Percentiles rank a stretch among this genome's conserved stretches.
Evolutionary conservation across 1,140 invertebrate genomes (phyloP).

Genomic region (Drosophila nigrodunni): DNA sequence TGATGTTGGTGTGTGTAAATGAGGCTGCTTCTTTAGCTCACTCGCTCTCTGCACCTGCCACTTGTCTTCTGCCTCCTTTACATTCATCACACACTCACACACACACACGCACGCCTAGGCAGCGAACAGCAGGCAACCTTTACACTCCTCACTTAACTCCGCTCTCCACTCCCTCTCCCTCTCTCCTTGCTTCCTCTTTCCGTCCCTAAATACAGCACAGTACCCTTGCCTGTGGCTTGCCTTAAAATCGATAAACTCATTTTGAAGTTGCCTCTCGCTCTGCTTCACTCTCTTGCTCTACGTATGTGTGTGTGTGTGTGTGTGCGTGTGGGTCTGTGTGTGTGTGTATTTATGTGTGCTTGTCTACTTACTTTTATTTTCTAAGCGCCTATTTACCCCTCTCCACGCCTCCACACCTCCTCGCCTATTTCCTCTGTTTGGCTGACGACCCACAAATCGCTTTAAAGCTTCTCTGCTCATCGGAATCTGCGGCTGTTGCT

Average conservation of each 20-base stretch:
- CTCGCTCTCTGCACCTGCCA: slow-evolving; percentile 11
- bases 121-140: slow-evolving; percentile 15
- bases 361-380: slow-evolving; percentile 76
- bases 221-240: slow-evolving; percentile 61
- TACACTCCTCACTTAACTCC: background rate
- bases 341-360: slow-evolving; percentile 5
- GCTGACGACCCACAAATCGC: slow-evolving; percentile 38
- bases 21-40: slow-evolving; percentile 21
- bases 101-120: background rate
- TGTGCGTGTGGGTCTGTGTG: slow-evolving; percentile 4
- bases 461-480: slow-evolving; percentile 48
- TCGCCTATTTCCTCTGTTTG: background rate
- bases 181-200: background rate
- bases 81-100: slow-evolving; percentile 29
- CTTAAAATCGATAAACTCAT: slow-evolving; percentile 84
- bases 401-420: background rate
- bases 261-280: slow-evolving; percentile 68
- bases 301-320: background rate
- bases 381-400: slow-evolving; percentile 58
- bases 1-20: background rate
- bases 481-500: slow-evolving; percentile 51
- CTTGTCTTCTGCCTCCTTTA: background rate
- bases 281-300: slow-evolving; percentile 19
- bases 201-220: slow-evolving; percentile 7
- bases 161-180: no score